Evolutionary conservation across 2,113 vertebrate species (phyloP).

Genomic region (Hucho hucho): DNA sequence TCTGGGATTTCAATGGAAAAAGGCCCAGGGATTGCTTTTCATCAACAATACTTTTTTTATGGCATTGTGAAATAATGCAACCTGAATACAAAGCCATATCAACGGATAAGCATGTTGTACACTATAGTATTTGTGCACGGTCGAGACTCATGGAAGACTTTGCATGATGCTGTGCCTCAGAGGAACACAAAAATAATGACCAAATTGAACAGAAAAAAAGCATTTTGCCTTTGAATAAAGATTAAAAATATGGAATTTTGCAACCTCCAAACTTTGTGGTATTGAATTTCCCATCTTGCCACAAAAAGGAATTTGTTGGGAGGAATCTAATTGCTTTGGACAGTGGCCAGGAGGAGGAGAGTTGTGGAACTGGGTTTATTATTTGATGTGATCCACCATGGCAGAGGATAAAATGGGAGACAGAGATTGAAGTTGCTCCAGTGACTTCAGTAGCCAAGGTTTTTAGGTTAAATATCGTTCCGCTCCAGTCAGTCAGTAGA

Average conservation of each 20-base stretch:
- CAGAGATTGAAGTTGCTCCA: slow-evolving; percentile 11
- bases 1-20: background rate
- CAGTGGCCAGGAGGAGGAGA: slow-evolving; percentile 12
- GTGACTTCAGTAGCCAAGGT: slow-evolving; percentile 12
- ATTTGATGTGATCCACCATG: slow-evolving; percentile 12
- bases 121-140: too few species aligned
- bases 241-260: background rate
- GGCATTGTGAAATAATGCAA: background rate
- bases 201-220: background rate
- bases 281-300: background rate
- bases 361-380: slow-evolving; percentile 10
- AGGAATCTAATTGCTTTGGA: slow-evolving; percentile 32
- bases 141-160: too few species aligned
- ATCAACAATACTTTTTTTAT: background rate
- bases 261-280: background rate
- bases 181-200: too few species aligned
- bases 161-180: too few species aligned
- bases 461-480: slow-evolving; percentile 15
- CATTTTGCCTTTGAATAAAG: background rate
- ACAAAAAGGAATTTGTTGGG: slow-evolving; percentile 10
- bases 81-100: background rate
- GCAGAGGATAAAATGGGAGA: slow-evolving; percentile 24
- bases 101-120: background rate
- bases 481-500: background rate
- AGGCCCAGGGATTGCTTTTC: background rate